Conservation (phyloP, 2,797 vertebrate species). For the Rhincodon typus region DNA sequence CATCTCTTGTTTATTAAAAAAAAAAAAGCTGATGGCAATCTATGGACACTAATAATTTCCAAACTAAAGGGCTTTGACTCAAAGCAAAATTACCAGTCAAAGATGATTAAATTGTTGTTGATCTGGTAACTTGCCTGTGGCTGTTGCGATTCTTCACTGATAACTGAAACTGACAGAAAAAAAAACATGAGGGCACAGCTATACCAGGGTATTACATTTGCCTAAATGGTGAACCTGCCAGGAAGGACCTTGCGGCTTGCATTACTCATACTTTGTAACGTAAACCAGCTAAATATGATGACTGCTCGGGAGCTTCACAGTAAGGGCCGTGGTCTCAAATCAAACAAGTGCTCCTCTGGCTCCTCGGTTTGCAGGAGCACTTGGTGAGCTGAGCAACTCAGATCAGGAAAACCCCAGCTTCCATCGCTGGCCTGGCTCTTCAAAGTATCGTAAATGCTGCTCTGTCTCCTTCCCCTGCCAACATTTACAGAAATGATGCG, state of each 20-base stretch:
- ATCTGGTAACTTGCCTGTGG: not conserved
- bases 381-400: not conserved
- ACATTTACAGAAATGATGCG: not conserved
- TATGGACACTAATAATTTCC: not conserved
- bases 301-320: not conserved
- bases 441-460: not conserved
- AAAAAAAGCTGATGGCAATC: not conserved
- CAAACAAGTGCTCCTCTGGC: not conserved
- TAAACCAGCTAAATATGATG: not conserved
- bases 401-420: not conserved
- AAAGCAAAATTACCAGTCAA: not conserved
- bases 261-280: not conserved
- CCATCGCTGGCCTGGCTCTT: not conserved
- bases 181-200: not conserved
- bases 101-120: not conserved
- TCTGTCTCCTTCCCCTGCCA: not conserved
- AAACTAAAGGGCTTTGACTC: slow-evolving; percentile 2
- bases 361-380: not conserved
- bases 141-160: not conserved
- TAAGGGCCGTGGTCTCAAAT: not conserved
- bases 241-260: not conserved
- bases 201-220: not conserved
- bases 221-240: not conserved
- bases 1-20: not conserved
- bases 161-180: not conserved